These are phyloP conservation scores for Brachionus asplanchnoidis DNA, from an alignment of 1,140 invertebrate genomes.

Conservation along the genomic window DNA sequence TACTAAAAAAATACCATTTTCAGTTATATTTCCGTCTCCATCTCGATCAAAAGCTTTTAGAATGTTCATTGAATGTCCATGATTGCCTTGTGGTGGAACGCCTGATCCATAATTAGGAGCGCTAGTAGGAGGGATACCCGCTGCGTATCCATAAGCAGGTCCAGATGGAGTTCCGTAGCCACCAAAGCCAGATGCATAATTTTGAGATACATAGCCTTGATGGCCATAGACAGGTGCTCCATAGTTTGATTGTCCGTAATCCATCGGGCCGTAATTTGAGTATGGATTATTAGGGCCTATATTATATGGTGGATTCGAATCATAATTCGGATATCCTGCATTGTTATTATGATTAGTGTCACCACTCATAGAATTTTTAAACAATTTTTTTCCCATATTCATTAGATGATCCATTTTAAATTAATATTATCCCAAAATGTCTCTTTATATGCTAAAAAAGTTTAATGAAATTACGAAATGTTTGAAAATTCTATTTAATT, in stretches of 20 bases:
- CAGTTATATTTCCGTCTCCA: conserved; percentile 38
- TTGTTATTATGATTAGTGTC: neutral
- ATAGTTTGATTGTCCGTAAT: neutral
- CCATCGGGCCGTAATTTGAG: neutral
- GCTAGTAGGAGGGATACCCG: neutral
- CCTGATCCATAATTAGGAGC: neutral
- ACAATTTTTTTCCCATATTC: neutral
- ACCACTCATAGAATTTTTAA: neutral
- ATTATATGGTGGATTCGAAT: neutral
- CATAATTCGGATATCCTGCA: neutral
- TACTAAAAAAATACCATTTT: conserved; percentile 16
- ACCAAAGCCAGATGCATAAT: neutral
- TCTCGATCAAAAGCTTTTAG: conserved; percentile 33
- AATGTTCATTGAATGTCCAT: neutral
- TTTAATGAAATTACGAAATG: neutral
- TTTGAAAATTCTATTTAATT: neutral
- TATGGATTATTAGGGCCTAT: neutral
- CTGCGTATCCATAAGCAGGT: neutral
- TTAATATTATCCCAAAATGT: neutral
- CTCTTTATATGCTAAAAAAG: neutral
- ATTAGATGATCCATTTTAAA: conserved; percentile 28
- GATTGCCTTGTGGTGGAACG: neutral
- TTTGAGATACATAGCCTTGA: neutral
- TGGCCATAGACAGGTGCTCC: neutral
- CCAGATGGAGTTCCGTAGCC: neutral